phyloP scores from a whole-genome alignment of 2,113 vertebrate species.

The Ceuthmochares aereus region DNA sequence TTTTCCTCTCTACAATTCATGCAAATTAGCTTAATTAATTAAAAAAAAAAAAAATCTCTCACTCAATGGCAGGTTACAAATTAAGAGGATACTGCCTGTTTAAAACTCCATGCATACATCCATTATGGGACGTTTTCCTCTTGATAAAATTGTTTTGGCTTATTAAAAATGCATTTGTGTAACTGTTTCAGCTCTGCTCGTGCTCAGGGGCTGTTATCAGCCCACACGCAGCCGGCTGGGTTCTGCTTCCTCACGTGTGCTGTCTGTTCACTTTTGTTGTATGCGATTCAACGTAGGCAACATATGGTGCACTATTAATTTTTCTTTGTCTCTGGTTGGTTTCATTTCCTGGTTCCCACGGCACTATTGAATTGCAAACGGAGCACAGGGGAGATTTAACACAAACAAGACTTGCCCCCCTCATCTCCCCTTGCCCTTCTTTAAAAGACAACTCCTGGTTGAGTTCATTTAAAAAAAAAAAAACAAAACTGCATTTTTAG shows the following conservation, averaged over 20 bases:
- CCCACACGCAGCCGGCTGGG: neutral
- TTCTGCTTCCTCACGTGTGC: neutral
- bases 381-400: conserved; percentile 39
- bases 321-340: conserved; percentile 47
- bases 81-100: neutral
- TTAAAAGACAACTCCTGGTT: neutral
- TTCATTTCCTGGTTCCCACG: conserved; percentile 61
- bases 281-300: neutral
- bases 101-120: neutral
- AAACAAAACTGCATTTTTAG: neutral
- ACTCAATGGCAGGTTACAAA: neutral
- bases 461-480: neutral
- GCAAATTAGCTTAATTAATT: neutral
- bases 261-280: neutral
- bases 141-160: neutral
- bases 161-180: neutral
- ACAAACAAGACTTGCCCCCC: neutral
- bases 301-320: conserved; percentile 49
- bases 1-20: neutral
- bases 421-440: neutral
- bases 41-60: neutral
- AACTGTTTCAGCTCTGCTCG: neutral
- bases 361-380: conserved; percentile 20
- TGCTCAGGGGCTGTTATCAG: neutral
- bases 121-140: rapidly evolving